Evolutionary conservation across 2,888 invertebrate species (phyloP).

Genomic region (Ennomos fuscantarius): DNA sequence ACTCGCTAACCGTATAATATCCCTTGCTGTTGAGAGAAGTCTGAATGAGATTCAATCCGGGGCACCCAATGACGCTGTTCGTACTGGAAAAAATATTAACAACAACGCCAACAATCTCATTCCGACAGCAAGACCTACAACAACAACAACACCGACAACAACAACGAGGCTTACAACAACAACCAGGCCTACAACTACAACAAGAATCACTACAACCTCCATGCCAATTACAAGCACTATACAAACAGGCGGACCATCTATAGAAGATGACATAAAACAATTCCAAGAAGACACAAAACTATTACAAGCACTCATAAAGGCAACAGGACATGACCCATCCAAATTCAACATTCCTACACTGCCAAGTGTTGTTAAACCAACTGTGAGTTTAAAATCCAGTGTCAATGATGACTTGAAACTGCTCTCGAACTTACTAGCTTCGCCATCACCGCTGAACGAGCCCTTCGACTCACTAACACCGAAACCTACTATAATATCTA

Average conservation of each 20-base stretch:
- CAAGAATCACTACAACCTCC: conserved; percentile 55
- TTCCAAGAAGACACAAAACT: conserved; percentile 80
- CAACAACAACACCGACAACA: conserved; percentile 52
- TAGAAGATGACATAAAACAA: conserved; percentile 79
- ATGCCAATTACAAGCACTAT: conserved; percentile 60
- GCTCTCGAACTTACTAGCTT: conserved; percentile 68
- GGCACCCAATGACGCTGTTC: conserved; percentile 52
- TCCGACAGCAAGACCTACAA: conserved; percentile 54
- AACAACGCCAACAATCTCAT: conserved; percentile 56
- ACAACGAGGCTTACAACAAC: conserved; percentile 57
- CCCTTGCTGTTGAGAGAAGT: conserved; percentile 81
- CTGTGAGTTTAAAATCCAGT: conserved; percentile 63
- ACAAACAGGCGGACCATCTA: conserved; percentile 56
- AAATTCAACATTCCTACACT: conserved; percentile 76
- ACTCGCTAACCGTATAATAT: conserved; percentile 83
- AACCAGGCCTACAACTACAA: conserved; percentile 59
- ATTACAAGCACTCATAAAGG: conserved; percentile 75
- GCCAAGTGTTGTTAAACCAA: conserved; percentile 56
- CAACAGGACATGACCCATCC: conserved; percentile 78
- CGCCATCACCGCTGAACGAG: conserved; percentile 69
- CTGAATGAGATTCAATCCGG: conserved; percentile 74
- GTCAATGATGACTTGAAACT: conserved; percentile 63
- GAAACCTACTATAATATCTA: conserved; percentile 55
- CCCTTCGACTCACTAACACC: conserved; percentile 66
- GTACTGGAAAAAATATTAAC: conserved; percentile 62